A percentile compares a stretch with the other conserved stretches of the same genome.
Evolutionary conservation across 1,140 invertebrate genomes (phyloP).

Genomic region (Chelonus insularis): DNA sequence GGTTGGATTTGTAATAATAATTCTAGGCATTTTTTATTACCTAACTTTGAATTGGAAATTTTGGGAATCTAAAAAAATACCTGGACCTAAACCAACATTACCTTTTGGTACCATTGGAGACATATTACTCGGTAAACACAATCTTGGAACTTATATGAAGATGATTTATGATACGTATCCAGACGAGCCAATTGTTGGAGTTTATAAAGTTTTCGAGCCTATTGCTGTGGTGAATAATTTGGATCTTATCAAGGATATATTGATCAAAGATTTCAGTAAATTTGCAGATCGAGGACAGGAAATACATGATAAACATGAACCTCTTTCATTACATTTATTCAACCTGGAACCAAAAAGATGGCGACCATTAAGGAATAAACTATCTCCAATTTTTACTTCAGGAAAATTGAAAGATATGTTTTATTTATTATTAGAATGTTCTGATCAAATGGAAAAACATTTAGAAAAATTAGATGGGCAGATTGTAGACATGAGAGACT

Average conservation of each 20-base stretch:
- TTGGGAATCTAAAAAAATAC: constrained; percentile 13
- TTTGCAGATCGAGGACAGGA: constrained; percentile 52
- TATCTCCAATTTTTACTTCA: constrained; percentile 57
- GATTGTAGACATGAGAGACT: constrained; percentile 15
- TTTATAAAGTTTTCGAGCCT: constrained; percentile 37
- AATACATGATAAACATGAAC: constrained; percentile 44
- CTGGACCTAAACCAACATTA: constrained; percentile 19
- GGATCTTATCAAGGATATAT: constrained; percentile 55
- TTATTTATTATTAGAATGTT: constrained; percentile 46
- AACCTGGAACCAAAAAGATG: constrained; percentile 32
- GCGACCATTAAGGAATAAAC: constrained; percentile 22
- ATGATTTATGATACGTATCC: constrained; percentile 5
- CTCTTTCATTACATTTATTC: constrained; percentile 47
- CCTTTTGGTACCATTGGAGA: constrained; percentile 21
- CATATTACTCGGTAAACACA: background rate
- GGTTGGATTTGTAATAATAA: background rate
- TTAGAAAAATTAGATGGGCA: constrained; percentile 35
- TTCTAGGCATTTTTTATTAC: constrained; percentile 14
- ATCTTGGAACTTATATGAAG: background rate
- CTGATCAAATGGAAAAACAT: constrained; percentile 51
- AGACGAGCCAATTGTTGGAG: constrained; percentile 22
- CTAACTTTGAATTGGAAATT: constrained; percentile 3
- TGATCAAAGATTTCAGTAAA: constrained; percentile 59
- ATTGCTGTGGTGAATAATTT: constrained; percentile 52
- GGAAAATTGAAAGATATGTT: constrained; percentile 61